phyloP scores from a whole-genome alignment of 2,113 vertebrate species.

The Eretmochelys imbricata region DNA sequence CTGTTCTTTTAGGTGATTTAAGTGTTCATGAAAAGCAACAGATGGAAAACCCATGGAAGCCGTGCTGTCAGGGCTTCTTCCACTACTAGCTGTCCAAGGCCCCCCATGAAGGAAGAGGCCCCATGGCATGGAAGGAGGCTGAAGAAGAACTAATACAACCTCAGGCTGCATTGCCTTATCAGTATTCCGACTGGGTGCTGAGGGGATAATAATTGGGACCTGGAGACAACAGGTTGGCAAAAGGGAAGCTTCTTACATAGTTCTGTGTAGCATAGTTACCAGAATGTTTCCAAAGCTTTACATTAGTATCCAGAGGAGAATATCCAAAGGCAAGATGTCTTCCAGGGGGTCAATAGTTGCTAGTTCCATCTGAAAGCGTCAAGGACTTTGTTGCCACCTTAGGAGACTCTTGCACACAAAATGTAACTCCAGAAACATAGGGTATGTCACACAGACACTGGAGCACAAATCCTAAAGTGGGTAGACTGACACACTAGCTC shows the following conservation, averaged over 20 bases:
- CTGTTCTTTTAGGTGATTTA: background rate
- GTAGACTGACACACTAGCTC: background rate
- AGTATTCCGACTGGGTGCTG: background rate
- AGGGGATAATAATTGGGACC: background rate
- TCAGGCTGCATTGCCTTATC: background rate
- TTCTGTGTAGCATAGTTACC: background rate
- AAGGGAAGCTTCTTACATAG: background rate
- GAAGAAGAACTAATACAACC: background rate
- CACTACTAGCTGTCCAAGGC: background rate
- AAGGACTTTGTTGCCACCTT: background rate
- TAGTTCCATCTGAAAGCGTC: background rate
- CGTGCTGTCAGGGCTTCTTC: background rate
- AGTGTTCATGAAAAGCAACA: background rate
- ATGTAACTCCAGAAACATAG: background rate
- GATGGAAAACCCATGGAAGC: background rate
- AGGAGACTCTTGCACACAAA: background rate
- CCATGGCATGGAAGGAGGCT: background rate
- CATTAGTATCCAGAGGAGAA: background rate
- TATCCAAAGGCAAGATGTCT: background rate
- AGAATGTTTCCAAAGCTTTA: background rate
- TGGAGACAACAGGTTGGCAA: background rate
- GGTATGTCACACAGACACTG: background rate
- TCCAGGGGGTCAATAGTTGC: background rate
- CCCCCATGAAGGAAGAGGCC: accelerated
- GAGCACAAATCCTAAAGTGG: background rate